Base-by-base conservation (phyloP, 1,140 invertebrate genomes). In the Lordiphosa stackelbergi region DNA sequence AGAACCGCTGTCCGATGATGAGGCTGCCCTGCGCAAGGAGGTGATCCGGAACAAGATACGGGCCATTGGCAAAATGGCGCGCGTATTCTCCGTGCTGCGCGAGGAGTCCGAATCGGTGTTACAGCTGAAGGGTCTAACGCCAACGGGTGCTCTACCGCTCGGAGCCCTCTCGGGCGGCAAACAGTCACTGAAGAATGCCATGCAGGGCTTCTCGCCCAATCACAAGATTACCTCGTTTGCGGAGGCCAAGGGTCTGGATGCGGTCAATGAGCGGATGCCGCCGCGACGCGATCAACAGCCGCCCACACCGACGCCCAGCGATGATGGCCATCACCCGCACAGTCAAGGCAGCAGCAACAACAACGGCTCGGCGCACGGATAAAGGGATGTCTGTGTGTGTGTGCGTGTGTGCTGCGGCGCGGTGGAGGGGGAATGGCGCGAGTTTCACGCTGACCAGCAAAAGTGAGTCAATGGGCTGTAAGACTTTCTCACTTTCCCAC, bases 81-180 rank as follows among this genome's bases (percentile, higher is more conserved):
- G 72, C 36, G 74, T 84, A 11, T 84, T 84, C 56, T 84, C 79
- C 3, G 75, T 79, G 41, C 57, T 79, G 37, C 97, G 97, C 89
- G 98, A 99, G 91, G 98, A 99, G 88, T 98, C 96, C 90, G 98
- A 99, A 91, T 98, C 96, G 90, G 98, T 99, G 56, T 90, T 99
- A 69, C 97, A 99, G 89, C 91, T 99, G 65, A 99, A 99, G 89
- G 98, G 98, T 56, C 92, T 99, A 12, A 99, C 98, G 72, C 98
- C 98, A 8, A 99, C 98, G 81, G 98, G 98, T 83, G 95, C 97
- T 62, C 89, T 99, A 68, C 98, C 98, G 13, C 90, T 99, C 62
- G 98, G 98, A 72, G 97, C 97, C 47, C 91, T 99, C 48, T 97
- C 97, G 66, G 97, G 97, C 85, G 97, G 98, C 86, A 98, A 98